Base-by-base conservation (phyloP, 2,888 invertebrate species). In the Volucella inflata region DNA sequence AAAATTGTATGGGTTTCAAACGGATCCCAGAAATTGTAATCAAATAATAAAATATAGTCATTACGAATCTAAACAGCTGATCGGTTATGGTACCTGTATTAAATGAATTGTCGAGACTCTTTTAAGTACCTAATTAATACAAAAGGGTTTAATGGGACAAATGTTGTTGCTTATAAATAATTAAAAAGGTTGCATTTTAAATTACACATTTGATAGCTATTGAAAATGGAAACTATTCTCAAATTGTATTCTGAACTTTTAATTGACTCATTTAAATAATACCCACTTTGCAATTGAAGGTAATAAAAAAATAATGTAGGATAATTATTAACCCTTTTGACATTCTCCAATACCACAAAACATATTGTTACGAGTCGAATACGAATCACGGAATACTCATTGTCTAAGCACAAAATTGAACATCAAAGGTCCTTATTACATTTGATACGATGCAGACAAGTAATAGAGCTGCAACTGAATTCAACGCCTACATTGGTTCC, bases 211-310 rank as follows among this genome's bases (percentile, higher is more conserved):
- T 1, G 9, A 14, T 16, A 21, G 17, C 2, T 11, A 36, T 36
- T 16, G 30, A 14, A 12, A 44, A 21, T 68, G 11, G 8, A 71
- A n/a, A 21, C 40, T 14, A 9, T 40, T 60, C 50, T 14, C 2
- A 44, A 72, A 53, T 71, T 42, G 11, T n/a, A 67, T 51, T 67
- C 50, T 68, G 36, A 44, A 44, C 16, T 38, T 48, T 40, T 68
- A 83, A 83, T 83, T 78, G 74, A 83, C 67, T 83, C 78, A 78
- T 83, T 78, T 64, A 59, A 65, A 40, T 74, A 78, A 74, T 78
- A 65, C 38, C 55, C 59, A 46, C 46, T 48, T 64, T 68, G 40
- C 51, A n/a, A 57, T 50, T 36, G 48, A 36, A 11, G 10, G 17
- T 40, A 14, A 74, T 83, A 11, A 68, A 83, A 74, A 40, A 70